These are phyloP conservation scores for Tautogolabrus adspersus DNA, from an alignment of 2,113 vertebrate species.

Conservation along the genomic window DNA sequence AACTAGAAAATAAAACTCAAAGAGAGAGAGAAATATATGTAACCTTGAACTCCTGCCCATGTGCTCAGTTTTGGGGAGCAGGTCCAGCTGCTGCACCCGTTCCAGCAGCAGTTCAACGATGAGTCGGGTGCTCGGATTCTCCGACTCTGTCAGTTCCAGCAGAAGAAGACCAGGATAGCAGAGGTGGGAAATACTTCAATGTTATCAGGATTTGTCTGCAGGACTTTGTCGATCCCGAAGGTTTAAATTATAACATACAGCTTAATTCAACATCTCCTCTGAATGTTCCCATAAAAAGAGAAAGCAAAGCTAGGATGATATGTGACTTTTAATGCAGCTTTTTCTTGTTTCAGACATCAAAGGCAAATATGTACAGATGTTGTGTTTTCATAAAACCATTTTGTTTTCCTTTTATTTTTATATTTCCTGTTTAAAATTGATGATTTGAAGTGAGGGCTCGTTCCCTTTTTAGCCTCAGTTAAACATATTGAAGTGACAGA, in stretches of 20 bases:
- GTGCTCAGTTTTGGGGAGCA: slow-evolving; percentile 92
- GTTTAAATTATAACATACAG: no score
- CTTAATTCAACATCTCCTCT: no score
- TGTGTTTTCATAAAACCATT: no score
- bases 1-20: background rate
- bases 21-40: no score
- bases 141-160: slow-evolving; percentile 94
- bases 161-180: slow-evolving; percentile 98
- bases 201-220: no score
- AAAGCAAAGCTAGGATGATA: no score
- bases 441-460: background rate
- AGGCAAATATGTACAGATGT: no score
- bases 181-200: slow-evolving; percentile 82
- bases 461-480: background rate
- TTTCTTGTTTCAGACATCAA: no score
- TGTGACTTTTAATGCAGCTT: no score
- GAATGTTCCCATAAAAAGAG: no score
- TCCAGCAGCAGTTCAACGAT: slow-evolving; percentile 95
- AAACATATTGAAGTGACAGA: background rate
- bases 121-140: slow-evolving; percentile 92
- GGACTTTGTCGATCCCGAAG: no score
- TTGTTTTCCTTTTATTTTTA: background rate
- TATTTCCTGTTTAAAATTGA: background rate
- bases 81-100: slow-evolving; percentile 94
- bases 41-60: no score